phyloP scores from a whole-genome alignment of 2,113 vertebrate species.

The Peromyscus maniculatus region DNA sequence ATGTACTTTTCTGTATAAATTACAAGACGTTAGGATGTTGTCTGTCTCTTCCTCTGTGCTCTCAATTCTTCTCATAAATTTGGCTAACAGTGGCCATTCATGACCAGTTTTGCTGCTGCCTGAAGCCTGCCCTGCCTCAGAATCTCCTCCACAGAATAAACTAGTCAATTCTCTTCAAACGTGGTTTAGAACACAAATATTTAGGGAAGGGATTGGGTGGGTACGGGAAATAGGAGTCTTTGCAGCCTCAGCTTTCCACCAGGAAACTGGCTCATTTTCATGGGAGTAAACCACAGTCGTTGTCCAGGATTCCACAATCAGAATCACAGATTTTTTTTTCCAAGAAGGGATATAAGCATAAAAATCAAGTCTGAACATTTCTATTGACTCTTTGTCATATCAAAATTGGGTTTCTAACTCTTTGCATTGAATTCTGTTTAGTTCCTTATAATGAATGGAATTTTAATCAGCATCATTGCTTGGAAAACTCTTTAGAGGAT shows the following conservation, averaged over 20 bases:
- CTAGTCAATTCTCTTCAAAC: background rate
- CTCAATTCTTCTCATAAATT: background rate
- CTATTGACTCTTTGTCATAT: background rate
- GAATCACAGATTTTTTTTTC: background rate
- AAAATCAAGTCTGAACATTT: background rate
- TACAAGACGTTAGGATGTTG: background rate
- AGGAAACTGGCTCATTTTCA: background rate
- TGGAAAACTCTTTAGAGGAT: background rate
- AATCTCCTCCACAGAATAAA: background rate
- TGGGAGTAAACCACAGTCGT: background rate
- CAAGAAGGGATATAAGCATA: background rate
- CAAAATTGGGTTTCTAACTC: background rate
- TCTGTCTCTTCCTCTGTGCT: background rate
- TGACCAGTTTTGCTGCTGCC: background rate
- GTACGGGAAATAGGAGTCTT: background rate
- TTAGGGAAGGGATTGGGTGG: background rate
- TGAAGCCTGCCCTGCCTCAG: background rate
- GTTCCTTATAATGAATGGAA: conserved; percentile 17
- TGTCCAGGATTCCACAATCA: background rate
- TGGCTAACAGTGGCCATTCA: background rate
- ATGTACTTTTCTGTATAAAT: background rate
- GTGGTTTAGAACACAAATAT: background rate
- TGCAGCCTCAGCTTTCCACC: background rate
- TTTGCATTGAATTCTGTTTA: background rate
- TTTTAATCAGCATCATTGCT: background rate